phyloP scores from a whole-genome alignment of 2,888 invertebrate species.

The Aphodius sticticus region DNA sequence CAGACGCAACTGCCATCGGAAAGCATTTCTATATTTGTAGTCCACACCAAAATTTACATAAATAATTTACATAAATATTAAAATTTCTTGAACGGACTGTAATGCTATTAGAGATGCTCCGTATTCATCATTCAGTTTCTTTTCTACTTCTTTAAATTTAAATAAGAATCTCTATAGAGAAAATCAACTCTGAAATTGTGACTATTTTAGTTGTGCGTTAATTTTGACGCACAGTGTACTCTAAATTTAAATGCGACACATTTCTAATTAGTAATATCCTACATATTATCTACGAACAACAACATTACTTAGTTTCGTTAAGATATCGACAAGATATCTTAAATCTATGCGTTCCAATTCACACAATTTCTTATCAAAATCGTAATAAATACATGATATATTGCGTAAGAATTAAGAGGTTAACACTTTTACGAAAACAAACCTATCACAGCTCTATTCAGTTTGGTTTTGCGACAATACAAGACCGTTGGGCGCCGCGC shows the following conservation, averaged over 20 bases:
- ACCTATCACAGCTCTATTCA: background rate
- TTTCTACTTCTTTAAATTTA: too few species aligned
- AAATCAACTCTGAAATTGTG: too few species aligned
- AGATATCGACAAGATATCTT: background rate
- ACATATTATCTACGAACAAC: background rate
- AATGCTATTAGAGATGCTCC: too few species aligned
- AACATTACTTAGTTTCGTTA: background rate
- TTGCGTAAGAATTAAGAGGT: background rate
- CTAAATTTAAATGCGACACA: background rate
- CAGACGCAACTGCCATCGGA: too few species aligned
- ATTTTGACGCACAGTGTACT: too few species aligned
- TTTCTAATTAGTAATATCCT: background rate
- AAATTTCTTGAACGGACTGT: too few species aligned
- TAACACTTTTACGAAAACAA: background rate
- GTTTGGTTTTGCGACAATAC: conserved; percentile 9
- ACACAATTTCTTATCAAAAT: background rate
- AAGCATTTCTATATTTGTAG: too few species aligned
- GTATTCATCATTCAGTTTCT: too few species aligned
- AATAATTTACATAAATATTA: too few species aligned
- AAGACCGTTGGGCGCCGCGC: background rate
- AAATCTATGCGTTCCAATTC: background rate
- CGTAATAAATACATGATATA: background rate
- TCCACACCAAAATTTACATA: too few species aligned
- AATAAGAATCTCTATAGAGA: too few species aligned
- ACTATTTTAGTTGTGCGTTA: too few species aligned